A percentile compares a stretch with the other conserved stretches of the same genome.
phyloP scores from a whole-genome alignment of 2,113 vertebrate genomes.

The Phalacrocorax brasilianus region DNA sequence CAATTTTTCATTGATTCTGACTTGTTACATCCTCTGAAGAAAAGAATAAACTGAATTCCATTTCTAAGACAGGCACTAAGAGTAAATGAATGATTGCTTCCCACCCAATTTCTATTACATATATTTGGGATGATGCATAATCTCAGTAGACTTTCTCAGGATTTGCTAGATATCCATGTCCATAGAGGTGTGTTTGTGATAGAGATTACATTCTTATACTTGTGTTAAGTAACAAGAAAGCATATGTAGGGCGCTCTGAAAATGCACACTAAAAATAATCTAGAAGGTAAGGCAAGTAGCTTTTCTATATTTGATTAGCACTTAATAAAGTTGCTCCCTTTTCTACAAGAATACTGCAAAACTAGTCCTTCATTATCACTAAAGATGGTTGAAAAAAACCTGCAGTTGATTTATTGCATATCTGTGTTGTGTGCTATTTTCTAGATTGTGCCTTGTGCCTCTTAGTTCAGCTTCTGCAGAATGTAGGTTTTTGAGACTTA shows the following conservation, averaged over 20 bases:
- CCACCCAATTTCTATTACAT: not conserved
- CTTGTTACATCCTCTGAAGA: not conserved
- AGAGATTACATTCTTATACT: not conserved
- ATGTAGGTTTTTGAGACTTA: conserved; percentile 17
- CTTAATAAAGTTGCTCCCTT: not conserved
- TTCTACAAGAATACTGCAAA: not conserved
- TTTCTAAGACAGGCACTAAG: not conserved
- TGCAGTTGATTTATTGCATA: not conserved
- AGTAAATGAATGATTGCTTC: not conserved
- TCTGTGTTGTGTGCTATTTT: not conserved
- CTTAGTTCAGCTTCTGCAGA: not conserved
- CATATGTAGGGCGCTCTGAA: not conserved
- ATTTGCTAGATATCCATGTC: not conserved
- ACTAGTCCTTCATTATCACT: not conserved
- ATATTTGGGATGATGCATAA: not conserved
- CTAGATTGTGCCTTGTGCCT: not conserved
- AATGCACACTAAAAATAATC: not conserved
- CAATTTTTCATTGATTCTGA: not conserved
- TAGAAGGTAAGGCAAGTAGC: not conserved
- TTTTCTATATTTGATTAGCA: not conserved
- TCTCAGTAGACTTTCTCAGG: not conserved
- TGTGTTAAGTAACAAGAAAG: not conserved
- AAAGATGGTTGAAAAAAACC: not conserved
- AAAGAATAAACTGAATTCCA: not conserved
- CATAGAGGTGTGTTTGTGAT: not conserved